These are phyloP conservation scores for Oncorhynchus clarkii DNA, from an alignment of 2,113 vertebrate genomes.

Conservation along the genomic window DNA sequence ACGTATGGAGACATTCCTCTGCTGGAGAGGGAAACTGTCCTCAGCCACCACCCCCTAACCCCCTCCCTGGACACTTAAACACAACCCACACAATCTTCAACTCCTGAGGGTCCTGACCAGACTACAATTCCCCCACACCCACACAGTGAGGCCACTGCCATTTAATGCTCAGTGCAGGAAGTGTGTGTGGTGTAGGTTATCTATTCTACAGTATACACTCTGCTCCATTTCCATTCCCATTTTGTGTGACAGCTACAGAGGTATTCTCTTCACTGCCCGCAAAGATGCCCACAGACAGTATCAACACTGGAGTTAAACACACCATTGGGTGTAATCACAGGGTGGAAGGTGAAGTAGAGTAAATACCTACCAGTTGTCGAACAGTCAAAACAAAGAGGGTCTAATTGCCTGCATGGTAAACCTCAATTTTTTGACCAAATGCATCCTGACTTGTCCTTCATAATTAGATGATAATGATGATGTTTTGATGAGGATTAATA, in stretches of 20 bases:
- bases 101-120: conserved; percentile 34
- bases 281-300: conserved; percentile 33
- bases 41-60: conserved; percentile 44
- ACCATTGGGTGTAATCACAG: conserved; percentile 41
- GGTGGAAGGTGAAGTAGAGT: conserved; percentile 54
- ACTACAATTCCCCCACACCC: background rate
- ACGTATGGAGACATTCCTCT: conserved; percentile 71
- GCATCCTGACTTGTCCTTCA: conserved; percentile 8
- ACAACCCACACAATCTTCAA: conserved; percentile 7
- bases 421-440: background rate
- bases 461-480: no score
- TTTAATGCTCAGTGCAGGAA: conserved; percentile 12
- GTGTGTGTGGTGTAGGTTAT: background rate
- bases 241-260: no score
- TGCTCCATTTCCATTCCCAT: no score
- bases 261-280: background rate
- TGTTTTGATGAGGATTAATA: conserved; percentile 26
- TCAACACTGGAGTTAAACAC: conserved; percentile 19
- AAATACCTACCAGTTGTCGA: conserved; percentile 29
- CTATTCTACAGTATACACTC: conserved; percentile 5
- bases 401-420: conserved; percentile 10
- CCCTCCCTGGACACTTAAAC: conserved; percentile 38
- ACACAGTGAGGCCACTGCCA: background rate
- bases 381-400: conserved; percentile 7
- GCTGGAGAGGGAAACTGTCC: conserved; percentile 69